Evolutionary conservation across 1,140 invertebrate species (phyloP), one percentile per base, ranked within the genome.

Genomic region (Theocolax elegans): DNA sequence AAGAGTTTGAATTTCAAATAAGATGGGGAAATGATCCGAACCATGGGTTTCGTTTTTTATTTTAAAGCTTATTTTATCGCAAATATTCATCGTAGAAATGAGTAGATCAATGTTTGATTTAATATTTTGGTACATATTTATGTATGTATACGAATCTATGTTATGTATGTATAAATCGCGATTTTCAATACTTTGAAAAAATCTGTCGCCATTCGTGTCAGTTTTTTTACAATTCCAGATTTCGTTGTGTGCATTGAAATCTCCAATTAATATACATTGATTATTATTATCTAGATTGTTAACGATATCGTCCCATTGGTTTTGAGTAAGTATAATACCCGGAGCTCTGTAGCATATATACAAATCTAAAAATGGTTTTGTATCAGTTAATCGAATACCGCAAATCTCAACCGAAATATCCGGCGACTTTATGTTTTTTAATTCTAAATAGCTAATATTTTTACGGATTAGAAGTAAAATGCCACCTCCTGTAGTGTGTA

Each of bases 21-120:
- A 3, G 10, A 54, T 31, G 23, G 29, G 25, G n/a, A 54, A 31
- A 9, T 54, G 29, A n/a, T 54, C 51, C 1, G 29, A 54, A 2
- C 51, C 51, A 19, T n/a, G 17, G 3, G 25, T 31, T 17, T 54
- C 51, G 4, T 54, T 13, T 31, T 31, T 54, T n/a, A n/a, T n/a
- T n/a, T n/a, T n/a, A n/a, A n/a, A n/a, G n/a, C n/a, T n/a, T n/a
- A n/a, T n/a, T n/a, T 31, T 54, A n/a, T 31, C 51, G 3, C 15
- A 17, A 38, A 59, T 72, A 64, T 67, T 69, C 64, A 73, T 59
- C 35, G 74, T 72, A 60, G 75, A 31, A 27, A 75, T 40, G 6
- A 68, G 66, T 12, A 75, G 48, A 38, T 73, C 69, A 1, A 73
- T 1, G 25, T 59, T 59, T 15, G 56, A 29, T 15, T 31, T 29